Conservation (phyloP, 2,113 vertebrate genomes). For the Zingel zingel region DNA sequence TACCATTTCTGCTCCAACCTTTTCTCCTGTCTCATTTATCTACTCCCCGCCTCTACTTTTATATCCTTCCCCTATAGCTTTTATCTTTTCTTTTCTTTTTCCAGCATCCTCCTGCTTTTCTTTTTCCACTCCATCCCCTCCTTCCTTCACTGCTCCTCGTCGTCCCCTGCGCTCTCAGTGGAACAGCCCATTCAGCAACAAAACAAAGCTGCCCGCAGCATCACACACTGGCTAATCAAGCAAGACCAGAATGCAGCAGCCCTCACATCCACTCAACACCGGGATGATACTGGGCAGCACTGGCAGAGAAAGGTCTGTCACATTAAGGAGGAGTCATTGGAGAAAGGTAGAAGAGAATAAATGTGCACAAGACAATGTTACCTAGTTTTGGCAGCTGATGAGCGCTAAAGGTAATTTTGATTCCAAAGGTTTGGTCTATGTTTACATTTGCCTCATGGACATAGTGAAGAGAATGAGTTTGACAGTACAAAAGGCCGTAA, state of each 20-base stretch:
- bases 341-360: slow-evolving; percentile 8
- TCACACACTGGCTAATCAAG: slow-evolving; percentile 80
- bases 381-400: slow-evolving; percentile 25
- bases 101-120: slow-evolving; percentile 43
- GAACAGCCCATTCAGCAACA: slow-evolving; percentile 78
- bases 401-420: slow-evolving; percentile 30
- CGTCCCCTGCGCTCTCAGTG: slow-evolving; percentile 68
- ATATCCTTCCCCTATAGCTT: slow-evolving; percentile 46
- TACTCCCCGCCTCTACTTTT: slow-evolving; percentile 54
- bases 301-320: slow-evolving; percentile 22
- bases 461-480: slow-evolving; percentile 32
- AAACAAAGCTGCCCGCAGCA: slow-evolving; percentile 82
- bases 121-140: slow-evolving; percentile 50
- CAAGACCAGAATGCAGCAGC: slow-evolving; percentile 74
- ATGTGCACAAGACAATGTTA: slow-evolving; percentile 12
- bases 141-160: slow-evolving; percentile 48
- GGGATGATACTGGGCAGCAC: slow-evolving; percentile 44
- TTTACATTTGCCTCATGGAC: slow-evolving; percentile 34
- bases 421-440: neutral
- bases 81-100: slow-evolving; percentile 9
- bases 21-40: slow-evolving; percentile 69
- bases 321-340: neutral
- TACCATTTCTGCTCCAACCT: slow-evolving; percentile 45
- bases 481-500: slow-evolving; percentile 39
- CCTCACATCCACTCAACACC: slow-evolving; percentile 61